These are phyloP conservation scores for Electrona antarctica DNA, from an alignment of 2,113 vertebrate species.

Conservation along the genomic window DNA sequence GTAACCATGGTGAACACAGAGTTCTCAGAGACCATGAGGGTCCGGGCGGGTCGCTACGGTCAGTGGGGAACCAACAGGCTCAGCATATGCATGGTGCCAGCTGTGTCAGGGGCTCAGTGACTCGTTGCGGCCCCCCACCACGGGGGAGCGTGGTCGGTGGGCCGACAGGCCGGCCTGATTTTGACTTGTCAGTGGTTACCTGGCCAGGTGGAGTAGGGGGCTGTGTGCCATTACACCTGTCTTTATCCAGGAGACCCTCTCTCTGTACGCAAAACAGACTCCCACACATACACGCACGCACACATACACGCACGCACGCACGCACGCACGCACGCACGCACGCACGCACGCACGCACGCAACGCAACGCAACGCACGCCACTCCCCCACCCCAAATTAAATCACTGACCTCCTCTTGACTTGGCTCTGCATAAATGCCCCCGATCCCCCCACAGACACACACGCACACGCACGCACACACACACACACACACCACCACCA, in stretches of 20 bases:
- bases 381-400: not conserved
- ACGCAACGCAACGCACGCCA: no score
- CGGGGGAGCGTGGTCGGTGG: no score
- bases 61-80: not conserved
- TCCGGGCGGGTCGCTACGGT: not conserved
- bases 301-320: no score
- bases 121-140: not conserved
- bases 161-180: conserved; percentile 16
- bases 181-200: conserved; percentile 50
- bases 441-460: not conserved
- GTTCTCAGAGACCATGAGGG: not conserved
- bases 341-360: no score
- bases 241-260: conserved; percentile 58
- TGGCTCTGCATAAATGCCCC: no score
- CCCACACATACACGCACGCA: conserved; percentile 26
- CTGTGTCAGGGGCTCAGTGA: not conserved
- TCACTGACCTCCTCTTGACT: not conserved
- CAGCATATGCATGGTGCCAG: not conserved
- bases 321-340: no score
- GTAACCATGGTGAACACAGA: not conserved
- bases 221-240: conserved; percentile 60
- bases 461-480: no score
- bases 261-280: conserved; percentile 72
- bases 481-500: conserved; percentile 17
- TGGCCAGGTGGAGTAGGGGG: conserved; percentile 54